Conservation (phyloP, 2,113 vertebrate genomes). For the Tyrannus savana region DNA sequence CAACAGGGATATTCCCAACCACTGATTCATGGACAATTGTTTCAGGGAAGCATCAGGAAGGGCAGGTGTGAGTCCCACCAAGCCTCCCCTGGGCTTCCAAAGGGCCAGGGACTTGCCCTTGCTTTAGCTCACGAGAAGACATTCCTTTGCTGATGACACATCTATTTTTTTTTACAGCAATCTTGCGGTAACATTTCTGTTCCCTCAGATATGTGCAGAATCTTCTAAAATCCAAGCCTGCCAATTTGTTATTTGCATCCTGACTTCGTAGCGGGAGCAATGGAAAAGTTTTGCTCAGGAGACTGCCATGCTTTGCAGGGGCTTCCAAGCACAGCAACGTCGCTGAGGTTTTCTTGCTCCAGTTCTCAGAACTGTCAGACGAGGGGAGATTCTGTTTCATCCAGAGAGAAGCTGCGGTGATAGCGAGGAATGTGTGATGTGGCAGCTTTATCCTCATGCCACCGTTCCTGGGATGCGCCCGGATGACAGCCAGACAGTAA, state of each 20-base stretch:
- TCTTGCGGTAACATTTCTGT: background rate
- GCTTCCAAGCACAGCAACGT: slow-evolving; percentile 10
- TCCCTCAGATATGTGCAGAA: slow-evolving; percentile 22
- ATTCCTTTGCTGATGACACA: background rate
- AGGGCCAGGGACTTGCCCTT: background rate
- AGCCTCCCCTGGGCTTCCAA: background rate
- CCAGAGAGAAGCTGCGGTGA: background rate
- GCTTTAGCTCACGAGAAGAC: background rate
- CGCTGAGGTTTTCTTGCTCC: background rate
- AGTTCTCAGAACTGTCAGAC: background rate
- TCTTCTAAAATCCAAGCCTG: background rate
- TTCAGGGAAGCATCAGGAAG: background rate
- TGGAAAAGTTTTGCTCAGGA: slow-evolving; percentile 18
- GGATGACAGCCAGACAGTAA: slow-evolving; percentile 9
- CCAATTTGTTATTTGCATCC: background rate
- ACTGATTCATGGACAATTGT: background rate
- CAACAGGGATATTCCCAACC: background rate
- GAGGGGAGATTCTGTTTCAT: slow-evolving; percentile 23
- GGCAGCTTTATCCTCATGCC: slow-evolving; percentile 6
- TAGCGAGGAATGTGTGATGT: slow-evolving; percentile 26
- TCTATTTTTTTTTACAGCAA: background rate
- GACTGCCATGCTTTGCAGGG: background rate
- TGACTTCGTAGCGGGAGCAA: background rate
- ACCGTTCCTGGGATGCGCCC: background rate
- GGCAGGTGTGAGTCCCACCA: background rate